phyloP scores from a whole-genome alignment of 2,888 invertebrate genomes.

The Ichneumon xanthorius region DNA sequence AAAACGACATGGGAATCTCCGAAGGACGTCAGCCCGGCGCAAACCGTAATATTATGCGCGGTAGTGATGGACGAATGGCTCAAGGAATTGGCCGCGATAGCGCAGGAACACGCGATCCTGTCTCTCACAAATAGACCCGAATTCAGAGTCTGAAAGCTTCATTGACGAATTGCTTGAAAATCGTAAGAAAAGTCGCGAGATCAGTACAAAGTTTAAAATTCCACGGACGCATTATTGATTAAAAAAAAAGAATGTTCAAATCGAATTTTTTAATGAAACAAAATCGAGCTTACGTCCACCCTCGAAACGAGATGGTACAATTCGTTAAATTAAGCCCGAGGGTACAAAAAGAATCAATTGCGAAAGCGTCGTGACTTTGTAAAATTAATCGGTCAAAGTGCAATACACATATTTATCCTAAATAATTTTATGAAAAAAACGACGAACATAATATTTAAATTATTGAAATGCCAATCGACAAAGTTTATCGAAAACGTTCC shows the following conservation, averaged over 20 bases:
- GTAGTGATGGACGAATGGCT: constrained; percentile 98
- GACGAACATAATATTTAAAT: constrained; percentile 47
- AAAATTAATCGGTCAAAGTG: constrained; percentile 54
- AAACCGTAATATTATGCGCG: constrained; percentile 91
- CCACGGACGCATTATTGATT: neutral
- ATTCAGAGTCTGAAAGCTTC: constrained; percentile 64
- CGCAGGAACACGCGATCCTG: constrained; percentile 95
- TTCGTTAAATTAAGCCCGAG: constrained; percentile 19
- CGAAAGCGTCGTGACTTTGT: constrained; percentile 35
- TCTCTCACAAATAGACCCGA: constrained; percentile 84
- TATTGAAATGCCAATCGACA: constrained; percentile 53
- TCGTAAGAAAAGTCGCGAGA: constrained; percentile 5
- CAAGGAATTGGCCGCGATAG: constrained; percentile 96
- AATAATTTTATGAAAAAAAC: constrained; percentile 31
- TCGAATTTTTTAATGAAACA: constrained; percentile 14
- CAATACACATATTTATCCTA: constrained; percentile 50
- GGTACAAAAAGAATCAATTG: constrained; percentile 19
- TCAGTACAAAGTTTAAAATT: constrained; percentile 22
- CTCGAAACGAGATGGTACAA: constrained; percentile 39
- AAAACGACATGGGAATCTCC: constrained; percentile 80
- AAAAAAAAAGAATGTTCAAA: neutral
- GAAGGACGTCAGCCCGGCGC: constrained; percentile 83
- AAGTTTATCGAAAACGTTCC: constrained; percentile 59
- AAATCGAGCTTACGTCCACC: constrained; percentile 59
- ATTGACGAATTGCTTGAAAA: neutral